Evolutionary conservation across 2,888 invertebrate genomes (phyloP), one percentile per base, ranked within the genome.

Genomic region (Polylopha cassiicola): DNA sequence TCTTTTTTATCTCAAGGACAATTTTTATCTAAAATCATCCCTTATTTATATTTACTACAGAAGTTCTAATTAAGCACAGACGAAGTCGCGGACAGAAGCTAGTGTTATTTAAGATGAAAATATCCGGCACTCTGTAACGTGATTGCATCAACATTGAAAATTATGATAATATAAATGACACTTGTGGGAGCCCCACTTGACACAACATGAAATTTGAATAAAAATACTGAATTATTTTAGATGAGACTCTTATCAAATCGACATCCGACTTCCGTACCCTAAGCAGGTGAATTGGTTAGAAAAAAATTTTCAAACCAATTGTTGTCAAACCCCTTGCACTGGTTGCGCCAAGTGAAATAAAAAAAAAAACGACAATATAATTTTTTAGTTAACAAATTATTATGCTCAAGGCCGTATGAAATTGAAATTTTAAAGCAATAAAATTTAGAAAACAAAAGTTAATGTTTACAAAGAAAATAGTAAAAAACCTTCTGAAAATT

Each of bases 231-330:
- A 52, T 41, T 30, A 26, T 34, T 24, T 30, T 41, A 37, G 31
- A 46, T 38, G 33, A 37, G 43, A 16, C 45, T 47, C 44, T 26
- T 58, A 63, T 56, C 55, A 50, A 50, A 70, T 72, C 73, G 48
- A 65, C 73, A 67, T 74, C 72, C 76, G 57, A 57, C 70, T 79
- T 81, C 81, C 82, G 73, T 44, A 51, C 62, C 72, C 56, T 54
- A 53, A 63, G 77, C 80, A 80, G 78, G 81, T 80, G 78, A 70
- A 61, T 62, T 57, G 28, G 30, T 47, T 56, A 53, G 50, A 58
- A 65, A 71, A 72, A 71, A 63, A 53, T 31, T 54, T 66, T 71
- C 70, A 65, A 72, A 43, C 33, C 63, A 51, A 73, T 66, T 65
- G 65, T 64, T 55, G 61, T 64, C 65, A 73, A 76, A 72, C 79